Evolutionary conservation across 1,140 invertebrate genomes (phyloP).

Genomic region (Saccostrea cuccullata): DNA sequence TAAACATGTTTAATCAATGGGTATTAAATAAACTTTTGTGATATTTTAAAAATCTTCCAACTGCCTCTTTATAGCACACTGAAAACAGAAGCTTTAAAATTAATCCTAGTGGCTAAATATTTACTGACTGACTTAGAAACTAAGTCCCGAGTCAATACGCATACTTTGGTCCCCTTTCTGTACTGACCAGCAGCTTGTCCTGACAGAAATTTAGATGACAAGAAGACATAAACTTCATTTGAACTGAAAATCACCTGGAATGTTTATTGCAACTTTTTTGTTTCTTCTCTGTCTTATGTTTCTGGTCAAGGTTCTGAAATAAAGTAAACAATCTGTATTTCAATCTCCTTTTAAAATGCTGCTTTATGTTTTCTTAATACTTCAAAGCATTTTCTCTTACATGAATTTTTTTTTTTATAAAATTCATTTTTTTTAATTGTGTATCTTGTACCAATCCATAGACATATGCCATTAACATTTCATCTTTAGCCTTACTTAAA

Average conservation of each 20-base stretch:
- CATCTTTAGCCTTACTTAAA: conserved; percentile 81
- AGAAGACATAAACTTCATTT: background rate
- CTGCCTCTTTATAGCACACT: background rate
- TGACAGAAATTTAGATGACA: background rate
- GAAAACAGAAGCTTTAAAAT: background rate
- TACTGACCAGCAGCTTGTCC: background rate
- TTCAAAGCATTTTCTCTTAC: too few relatives aligned
- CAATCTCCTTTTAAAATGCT: background rate
- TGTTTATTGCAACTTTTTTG: conserved; percentile 97
- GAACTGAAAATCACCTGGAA: conserved; percentile 86
- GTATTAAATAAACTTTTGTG: too few relatives aligned
- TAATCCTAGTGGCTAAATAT: background rate
- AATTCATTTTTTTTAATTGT: too few relatives aligned
- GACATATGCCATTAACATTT: background rate
- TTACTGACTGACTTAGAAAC: background rate
- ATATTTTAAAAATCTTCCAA: too few relatives aligned
- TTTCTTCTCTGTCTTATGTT: conserved; percentile 95
- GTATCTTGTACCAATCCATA: too few relatives aligned
- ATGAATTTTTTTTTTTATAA: too few relatives aligned
- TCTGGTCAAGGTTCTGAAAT: conserved; percentile 89
- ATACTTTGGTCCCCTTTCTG: background rate
- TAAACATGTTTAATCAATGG: too few relatives aligned
- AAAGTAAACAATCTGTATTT: background rate
- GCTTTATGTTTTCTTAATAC: background rate
- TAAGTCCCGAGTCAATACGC: background rate